phyloP scores from a whole-genome alignment of 2,113 vertebrate genomes.

The Leuciscus idus region DNA sequence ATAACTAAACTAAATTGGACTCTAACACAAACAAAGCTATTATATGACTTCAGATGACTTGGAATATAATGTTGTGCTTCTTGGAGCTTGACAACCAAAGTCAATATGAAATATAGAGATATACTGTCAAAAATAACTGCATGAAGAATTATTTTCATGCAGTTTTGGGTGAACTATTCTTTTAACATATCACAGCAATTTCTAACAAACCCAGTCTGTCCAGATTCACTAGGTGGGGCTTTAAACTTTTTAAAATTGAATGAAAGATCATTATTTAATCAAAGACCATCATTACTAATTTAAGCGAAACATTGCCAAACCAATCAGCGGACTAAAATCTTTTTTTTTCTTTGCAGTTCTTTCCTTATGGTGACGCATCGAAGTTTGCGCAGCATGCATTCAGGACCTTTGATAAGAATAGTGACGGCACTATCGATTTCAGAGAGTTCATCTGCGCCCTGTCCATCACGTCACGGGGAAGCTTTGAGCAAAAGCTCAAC shows the following conservation, averaged over 20 bases:
- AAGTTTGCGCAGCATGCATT: conserved; percentile 99
- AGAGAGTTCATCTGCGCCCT: conserved; percentile 99
- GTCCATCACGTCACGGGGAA: conserved; percentile 98
- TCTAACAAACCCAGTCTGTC: background rate
- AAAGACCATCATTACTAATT: background rate
- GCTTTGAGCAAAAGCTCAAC: conserved; percentile 99
- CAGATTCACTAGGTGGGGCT: background rate
- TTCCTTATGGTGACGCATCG: conserved; percentile 96
- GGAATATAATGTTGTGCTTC: background rate
- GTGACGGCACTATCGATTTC: conserved; percentile 98
- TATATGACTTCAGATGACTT: background rate
- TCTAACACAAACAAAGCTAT: background rate
- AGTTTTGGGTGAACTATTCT: too few species aligned
- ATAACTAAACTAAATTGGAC: background rate
- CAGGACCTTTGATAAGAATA: conserved; percentile 98
- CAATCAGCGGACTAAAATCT: background rate
- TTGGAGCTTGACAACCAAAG: background rate
- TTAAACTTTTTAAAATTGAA: background rate
- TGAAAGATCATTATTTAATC: background rate
- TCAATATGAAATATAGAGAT: background rate
- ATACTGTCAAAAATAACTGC: background rate
- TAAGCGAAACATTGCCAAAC: background rate
- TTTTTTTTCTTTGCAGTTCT: conserved; percentile 82
- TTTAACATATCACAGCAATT: background rate
- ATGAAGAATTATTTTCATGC: background rate